Conservation (phyloP, 1,140 invertebrate species). For the Bombus impatiens region DNA sequence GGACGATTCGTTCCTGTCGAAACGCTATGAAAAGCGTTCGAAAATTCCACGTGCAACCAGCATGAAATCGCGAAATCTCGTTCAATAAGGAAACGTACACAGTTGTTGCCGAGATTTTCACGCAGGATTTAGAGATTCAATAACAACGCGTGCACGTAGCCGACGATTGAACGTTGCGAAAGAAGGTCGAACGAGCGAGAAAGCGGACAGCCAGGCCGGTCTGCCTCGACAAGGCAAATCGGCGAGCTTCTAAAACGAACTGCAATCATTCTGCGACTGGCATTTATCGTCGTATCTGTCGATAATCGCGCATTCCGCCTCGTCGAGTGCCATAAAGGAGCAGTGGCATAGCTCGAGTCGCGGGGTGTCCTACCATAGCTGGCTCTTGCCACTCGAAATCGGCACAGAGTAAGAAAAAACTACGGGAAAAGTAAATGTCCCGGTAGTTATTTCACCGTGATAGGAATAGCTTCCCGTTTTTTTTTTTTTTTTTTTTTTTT, state of each 20-base stretch:
- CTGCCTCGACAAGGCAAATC: constrained; percentile 55
- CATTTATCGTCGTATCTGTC: constrained; percentile 65
- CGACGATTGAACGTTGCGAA: constrained; percentile 44
- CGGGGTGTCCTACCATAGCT: constrained; percentile 44
- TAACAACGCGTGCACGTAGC: constrained; percentile 21
- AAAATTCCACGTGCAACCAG: not conserved
- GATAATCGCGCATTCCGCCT: constrained; percentile 62
- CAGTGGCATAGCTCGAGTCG: not conserved
- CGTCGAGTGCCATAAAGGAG: constrained; percentile 51
- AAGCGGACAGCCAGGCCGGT: constrained; percentile 38
- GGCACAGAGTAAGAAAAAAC: constrained; percentile 2
- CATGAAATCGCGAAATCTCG: not conserved
- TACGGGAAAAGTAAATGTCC: not conserved
- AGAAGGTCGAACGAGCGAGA: constrained; percentile 54
- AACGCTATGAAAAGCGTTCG: not conserved
- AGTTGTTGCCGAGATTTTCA: constrained; percentile 13
- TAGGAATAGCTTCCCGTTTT: constrained; percentile 1
- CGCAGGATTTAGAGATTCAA: constrained; percentile 17
- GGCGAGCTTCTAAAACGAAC: constrained; percentile 56
- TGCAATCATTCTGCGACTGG: constrained; percentile 51
- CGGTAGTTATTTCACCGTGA: constrained; percentile 12
- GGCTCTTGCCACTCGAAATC: constrained; percentile 17
- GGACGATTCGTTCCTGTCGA: not conserved
- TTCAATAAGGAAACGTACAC: not conserved
- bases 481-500: too few species aligned